A percentile compares a stretch with the other conserved stretches of the same genome.
phyloP scores from a whole-genome alignment of 2,113 vertebrate genomes.

The Corythoichthys haematopterus region DNA sequence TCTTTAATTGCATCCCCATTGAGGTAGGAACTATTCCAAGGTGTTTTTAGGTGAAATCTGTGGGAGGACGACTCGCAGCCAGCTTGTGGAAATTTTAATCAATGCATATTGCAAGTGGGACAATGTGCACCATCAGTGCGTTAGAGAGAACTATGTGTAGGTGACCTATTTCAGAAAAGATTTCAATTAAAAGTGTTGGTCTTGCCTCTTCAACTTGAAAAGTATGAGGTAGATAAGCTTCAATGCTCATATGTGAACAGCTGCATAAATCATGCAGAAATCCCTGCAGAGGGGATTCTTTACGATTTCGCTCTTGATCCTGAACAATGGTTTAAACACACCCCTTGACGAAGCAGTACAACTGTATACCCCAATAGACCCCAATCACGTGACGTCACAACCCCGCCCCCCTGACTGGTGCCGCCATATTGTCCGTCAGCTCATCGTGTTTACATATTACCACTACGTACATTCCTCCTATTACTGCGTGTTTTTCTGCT shows the following conservation, averaged over 20 bases:
- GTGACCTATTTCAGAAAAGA: not conserved
- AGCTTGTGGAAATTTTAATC: not conserved
- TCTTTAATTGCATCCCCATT: not conserved
- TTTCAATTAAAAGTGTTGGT: not conserved
- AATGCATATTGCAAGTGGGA: not conserved
- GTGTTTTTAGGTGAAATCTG: not conserved
- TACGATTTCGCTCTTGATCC: too few relatives aligned
- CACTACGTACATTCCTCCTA: too few relatives aligned
- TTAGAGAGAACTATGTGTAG: not conserved
- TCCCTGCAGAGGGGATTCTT: constrained; percentile 9
- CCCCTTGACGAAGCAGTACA: too few relatives aligned
- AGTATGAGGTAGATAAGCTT: not conserved
- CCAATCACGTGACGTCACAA: too few relatives aligned
- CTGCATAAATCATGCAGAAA: not conserved
- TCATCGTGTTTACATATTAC: too few relatives aligned
- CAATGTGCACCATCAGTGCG: not conserved
- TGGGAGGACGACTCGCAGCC: not conserved
- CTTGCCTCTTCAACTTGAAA: not conserved
- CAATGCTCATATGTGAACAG: not conserved
- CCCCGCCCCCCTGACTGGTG: too few relatives aligned
- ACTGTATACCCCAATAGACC: too few relatives aligned
- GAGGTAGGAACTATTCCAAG: not conserved
- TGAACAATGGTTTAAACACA: too few relatives aligned
- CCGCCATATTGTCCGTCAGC: too few relatives aligned
- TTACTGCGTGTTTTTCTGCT: too few relatives aligned